A percentile compares a stretch with the other conserved stretches of the same genome.
phyloP scores from a whole-genome alignment of 1,140 invertebrate genomes.

The Trissolcus basalis region DNA sequence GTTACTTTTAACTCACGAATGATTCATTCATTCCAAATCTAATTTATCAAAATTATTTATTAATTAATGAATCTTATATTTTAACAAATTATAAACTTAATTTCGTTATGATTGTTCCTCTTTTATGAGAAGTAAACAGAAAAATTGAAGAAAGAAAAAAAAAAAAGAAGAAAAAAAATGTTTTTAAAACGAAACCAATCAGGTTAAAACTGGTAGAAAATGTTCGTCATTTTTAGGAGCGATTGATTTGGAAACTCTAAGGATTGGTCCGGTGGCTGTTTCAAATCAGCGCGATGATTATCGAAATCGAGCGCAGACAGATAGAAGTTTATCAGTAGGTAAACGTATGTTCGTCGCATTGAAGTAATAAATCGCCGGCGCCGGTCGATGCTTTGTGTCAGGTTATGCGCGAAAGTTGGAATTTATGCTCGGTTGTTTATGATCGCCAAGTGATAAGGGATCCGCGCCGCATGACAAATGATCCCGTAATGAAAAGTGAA shows the following conservation, averaged over 20 bases:
- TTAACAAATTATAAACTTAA: too few species aligned
- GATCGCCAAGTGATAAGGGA: constrained; percentile 76
- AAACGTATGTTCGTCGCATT: constrained; percentile 70
- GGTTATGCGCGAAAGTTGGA: constrained; percentile 77
- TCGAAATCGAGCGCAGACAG: constrained; percentile 50
- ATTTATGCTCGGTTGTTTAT: constrained; percentile 77
- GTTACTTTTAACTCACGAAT: too few species aligned
- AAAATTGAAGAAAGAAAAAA: too few species aligned
- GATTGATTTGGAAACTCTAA: constrained; percentile 34
- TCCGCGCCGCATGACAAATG: constrained; percentile 76
- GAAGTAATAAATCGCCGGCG: constrained; percentile 74
- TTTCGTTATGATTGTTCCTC: too few species aligned
- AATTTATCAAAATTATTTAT: too few species aligned
- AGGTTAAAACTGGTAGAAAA: background rate
- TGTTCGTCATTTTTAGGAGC: background rate
- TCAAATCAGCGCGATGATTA: constrained; percentile 67
- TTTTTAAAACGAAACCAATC: too few species aligned
- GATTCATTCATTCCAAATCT: too few species aligned
- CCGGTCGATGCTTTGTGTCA: constrained; percentile 74
- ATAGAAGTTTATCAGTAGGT: constrained; percentile 68
- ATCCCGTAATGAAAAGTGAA: constrained; percentile 78
- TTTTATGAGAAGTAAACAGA: too few species aligned
- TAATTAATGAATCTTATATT: too few species aligned
- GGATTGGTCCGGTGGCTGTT: constrained; percentile 44
- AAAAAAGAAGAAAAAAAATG: too few species aligned